These are phyloP conservation scores for Amorpha juglandis DNA, from an alignment of 2,888 invertebrate species.

Conservation along the genomic window DNA sequence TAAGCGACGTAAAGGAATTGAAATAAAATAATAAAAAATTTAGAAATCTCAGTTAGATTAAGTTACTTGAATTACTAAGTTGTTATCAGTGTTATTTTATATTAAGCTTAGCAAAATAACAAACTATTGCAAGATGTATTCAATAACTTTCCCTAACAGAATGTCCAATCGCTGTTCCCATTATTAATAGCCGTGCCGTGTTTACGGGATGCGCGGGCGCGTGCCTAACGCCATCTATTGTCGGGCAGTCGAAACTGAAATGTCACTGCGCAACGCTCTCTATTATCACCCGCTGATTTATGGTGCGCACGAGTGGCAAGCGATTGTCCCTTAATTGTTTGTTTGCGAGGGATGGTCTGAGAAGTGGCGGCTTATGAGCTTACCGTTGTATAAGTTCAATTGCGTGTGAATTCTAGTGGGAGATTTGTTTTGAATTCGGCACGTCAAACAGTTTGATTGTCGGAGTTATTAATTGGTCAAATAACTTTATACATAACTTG, in stretches of 20 bases:
- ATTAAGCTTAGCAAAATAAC: neutral
- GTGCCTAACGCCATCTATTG: constrained; percentile 68
- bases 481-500: neutral
- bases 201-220: constrained; percentile 60
- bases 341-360: constrained; percentile 69
- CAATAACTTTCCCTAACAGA: neutral
- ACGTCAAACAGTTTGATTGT: constrained; percentile 26
- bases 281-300: constrained; percentile 65
- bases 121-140: neutral
- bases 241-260: constrained; percentile 57
- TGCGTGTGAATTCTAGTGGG: constrained; percentile 18
- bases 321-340: constrained; percentile 81
- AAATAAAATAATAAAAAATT: too few relatives aligned
- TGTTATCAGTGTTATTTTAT: too few relatives aligned
- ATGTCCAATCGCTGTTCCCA: constrained; percentile 30
- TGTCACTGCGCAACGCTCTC: constrained; percentile 61
- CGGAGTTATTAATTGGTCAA: constrained; percentile 19
- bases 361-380: constrained; percentile 69
- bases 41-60: too few relatives aligned
- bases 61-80: too few relatives aligned
- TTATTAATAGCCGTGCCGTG: constrained; percentile 31
- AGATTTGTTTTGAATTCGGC: constrained; percentile 18
- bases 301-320: constrained; percentile 69
- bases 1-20: too few relatives aligned
- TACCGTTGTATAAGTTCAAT: constrained; percentile 42